Percentiles rank a stretch among this genome's conserved stretches.
phyloP scores from a whole-genome alignment of 1,140 invertebrate genomes.

The Ostrea denselamellosa region DNA sequence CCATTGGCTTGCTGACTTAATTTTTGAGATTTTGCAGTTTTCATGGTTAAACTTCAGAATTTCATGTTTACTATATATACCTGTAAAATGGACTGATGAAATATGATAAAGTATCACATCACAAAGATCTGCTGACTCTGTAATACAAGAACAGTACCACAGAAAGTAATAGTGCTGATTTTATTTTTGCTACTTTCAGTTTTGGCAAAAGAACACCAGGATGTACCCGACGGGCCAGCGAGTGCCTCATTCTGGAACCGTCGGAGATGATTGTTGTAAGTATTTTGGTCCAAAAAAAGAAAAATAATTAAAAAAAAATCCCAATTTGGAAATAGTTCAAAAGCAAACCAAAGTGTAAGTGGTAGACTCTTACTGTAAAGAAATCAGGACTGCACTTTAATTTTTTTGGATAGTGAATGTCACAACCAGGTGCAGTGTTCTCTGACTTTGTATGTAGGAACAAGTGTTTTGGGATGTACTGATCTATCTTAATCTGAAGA shows the following conservation, averaged over 20 bases:
- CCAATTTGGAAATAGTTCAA: not conserved
- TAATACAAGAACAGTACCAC: not conserved
- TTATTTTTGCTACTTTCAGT: conserved; percentile 81
- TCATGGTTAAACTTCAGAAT: not conserved
- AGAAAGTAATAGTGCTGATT: not conserved
- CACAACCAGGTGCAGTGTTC: not conserved
- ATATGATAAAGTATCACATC: not conserved
- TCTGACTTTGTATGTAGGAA: not conserved
- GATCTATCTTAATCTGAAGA: not conserved
- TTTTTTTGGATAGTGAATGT: not conserved
- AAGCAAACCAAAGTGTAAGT: not conserved
- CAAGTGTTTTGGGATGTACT: not conserved
- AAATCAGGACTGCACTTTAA: not conserved
- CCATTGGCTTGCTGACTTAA: too few relatives aligned
- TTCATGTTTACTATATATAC: not conserved
- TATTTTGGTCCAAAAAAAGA: conserved; percentile 54
- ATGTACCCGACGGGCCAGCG: conserved; percentile 86
- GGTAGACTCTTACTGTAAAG: too few relatives aligned
- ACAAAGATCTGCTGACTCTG: not conserved
- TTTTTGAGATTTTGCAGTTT: not conserved
- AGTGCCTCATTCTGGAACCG: conserved; percentile 91
- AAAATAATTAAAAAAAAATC: not conserved
- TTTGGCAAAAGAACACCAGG: conserved; percentile 87
- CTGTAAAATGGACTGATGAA: not conserved
- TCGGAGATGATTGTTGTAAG: conserved; percentile 93